Evolutionary conservation across 2,797 vertebrate genomes (phyloP).

Genomic region (Eulemur rubriventer): DNA sequence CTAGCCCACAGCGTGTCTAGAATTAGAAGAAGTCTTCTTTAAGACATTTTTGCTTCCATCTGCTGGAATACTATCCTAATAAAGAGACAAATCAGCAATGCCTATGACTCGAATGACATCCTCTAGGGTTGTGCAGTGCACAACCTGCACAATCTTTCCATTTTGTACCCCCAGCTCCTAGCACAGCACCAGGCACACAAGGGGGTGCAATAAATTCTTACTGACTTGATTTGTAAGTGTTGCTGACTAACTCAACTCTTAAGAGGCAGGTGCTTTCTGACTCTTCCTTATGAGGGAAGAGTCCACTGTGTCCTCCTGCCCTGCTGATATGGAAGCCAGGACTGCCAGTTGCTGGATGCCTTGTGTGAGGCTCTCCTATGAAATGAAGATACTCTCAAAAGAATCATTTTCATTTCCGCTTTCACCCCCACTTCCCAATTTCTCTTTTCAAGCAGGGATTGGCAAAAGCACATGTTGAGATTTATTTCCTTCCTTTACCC

Average conservation of each 20-base stretch:
- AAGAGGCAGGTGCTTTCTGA: neutral
- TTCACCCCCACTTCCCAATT: neutral
- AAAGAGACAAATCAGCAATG: neutral
- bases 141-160: neutral
- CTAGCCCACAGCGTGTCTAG: neutral
- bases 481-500: neutral
- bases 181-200: neutral
- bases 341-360: fast-evolving
- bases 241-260: neutral
- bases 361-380: neutral
- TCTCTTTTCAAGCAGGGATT: neutral
- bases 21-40: neutral
- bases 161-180: neutral
- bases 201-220: neutral
- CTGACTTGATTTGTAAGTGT: neutral
- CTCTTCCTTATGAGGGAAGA: neutral
- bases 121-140: neutral
- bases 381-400: neutral
- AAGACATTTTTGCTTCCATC: neutral
- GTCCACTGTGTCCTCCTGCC: neutral
- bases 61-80: neutral
- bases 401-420: neutral
- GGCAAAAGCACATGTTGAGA: neutral
- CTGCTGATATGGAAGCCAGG: neutral
- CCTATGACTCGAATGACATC: neutral